These are phyloP conservation scores for Saturnia japonica DNA, from an alignment of 2,888 invertebrate species.

Conservation along the genomic window DNA sequence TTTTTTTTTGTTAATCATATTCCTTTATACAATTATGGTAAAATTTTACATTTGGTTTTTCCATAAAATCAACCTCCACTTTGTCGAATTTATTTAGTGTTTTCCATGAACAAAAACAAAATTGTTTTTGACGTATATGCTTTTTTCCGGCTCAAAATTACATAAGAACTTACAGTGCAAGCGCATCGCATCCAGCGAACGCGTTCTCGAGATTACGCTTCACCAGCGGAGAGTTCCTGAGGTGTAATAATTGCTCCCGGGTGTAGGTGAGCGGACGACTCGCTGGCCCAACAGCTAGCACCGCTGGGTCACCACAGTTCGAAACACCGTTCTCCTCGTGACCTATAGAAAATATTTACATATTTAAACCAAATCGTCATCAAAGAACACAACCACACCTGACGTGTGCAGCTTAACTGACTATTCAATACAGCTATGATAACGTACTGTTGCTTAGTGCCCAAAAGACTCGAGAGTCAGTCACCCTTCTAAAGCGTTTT, in stretches of 20 bases:
- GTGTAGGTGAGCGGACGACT: constrained; percentile 80
- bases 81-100: too few relatives aligned
- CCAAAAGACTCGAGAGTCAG: too few relatives aligned
- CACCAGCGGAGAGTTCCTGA: constrained; percentile 87
- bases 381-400: too few relatives aligned
- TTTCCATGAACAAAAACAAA: too few relatives aligned
- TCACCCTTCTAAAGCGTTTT: too few relatives aligned
- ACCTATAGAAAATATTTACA: constrained; percentile 35
- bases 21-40: too few relatives aligned
- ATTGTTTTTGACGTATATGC: neutral
- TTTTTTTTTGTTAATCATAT: too few relatives aligned
- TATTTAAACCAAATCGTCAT: neutral
- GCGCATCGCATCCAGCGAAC: constrained; percentile 66
- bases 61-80: too few relatives aligned
- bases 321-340: constrained; percentile 59
- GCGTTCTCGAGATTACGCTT: constrained; percentile 87
- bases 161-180: constrained; percentile 61
- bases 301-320: constrained; percentile 79
- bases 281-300: constrained; percentile 78
- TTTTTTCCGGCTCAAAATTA: neutral
- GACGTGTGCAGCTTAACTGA: too few relatives aligned
- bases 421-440: too few relatives aligned
- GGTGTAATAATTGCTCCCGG: constrained; percentile 86
- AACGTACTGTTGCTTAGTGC: too few relatives aligned
- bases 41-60: too few relatives aligned